Base-by-base conservation (phyloP, 2,113 vertebrate species). In the Stercorarius parasiticus region DNA sequence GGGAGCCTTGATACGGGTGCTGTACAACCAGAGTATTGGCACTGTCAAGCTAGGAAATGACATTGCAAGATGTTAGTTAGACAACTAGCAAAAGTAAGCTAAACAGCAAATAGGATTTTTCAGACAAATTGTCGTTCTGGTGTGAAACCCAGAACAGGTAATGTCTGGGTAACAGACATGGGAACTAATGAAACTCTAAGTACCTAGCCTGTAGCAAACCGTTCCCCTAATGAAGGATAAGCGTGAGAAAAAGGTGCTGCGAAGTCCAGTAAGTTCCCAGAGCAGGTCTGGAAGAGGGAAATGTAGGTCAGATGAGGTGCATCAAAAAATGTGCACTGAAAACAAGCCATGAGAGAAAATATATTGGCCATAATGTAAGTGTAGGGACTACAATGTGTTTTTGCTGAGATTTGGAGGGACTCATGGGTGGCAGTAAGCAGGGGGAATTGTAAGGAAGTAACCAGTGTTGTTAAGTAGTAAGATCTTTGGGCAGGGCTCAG, bases 361-460 rank as follows among this genome's bases (percentile, higher is more conserved):
- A 21, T 26, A 15, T 2, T 52, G 25, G 5, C 29, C 3, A 0
- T 47, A 50, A 11, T 45, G 0, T 9, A 18, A 42, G 20, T 22
- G 21, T 26, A 62, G n/a, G 14, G 25, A 42, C 23, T 52, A 5
- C 8, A 40, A 21, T 13, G 20, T 36, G 15, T 0, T 67, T 80
- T 66, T 78, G 9, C 27, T 66, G 45, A 43, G 47, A 25, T 72
- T 67, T 67, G 56, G 43, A 56, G 30, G 34, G 29, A 22, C 20
- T 78, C 4, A 1, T 2, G 14, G 19, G 4, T 0, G 0, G 42
- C 58, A 72, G 34, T 17, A 49, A 61, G 6, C n/a, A 66, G 36
- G 36, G 34, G 59, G 26, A 69, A 29, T 11, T 87, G 26, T 11
- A 26, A 47, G 15, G 58, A 20, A 43, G 15, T 9, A 36, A 11